Evolutionary conservation across 2,888 invertebrate genomes (phyloP).

Genomic region (Aplocera efformata): DNA sequence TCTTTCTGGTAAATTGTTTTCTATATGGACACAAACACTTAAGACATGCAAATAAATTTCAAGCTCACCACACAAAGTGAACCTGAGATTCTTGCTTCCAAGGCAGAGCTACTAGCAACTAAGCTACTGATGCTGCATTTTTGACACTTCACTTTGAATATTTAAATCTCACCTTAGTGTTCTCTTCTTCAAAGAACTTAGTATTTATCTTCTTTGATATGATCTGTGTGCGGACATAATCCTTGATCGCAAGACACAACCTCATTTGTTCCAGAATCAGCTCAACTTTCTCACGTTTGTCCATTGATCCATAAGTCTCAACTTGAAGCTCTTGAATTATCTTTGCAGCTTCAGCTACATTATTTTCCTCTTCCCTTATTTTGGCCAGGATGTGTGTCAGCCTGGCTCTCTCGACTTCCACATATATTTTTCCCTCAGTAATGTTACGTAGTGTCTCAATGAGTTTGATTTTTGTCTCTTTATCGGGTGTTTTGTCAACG

Average conservation of each 20-base stretch:
- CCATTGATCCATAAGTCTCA: conserved; percentile 99
- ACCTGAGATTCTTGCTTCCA: too few relatives aligned
- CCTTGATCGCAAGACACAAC: conserved; percentile 95
- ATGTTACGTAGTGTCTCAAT: conserved; percentile 97
- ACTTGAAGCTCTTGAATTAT: conserved; percentile 96
- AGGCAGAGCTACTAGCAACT: too few relatives aligned
- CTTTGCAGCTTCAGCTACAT: conserved; percentile 93
- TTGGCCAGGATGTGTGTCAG: conserved; percentile 94
- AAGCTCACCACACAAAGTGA: too few relatives aligned
- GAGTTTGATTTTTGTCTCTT: conserved; percentile 94
- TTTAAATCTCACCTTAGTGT: conserved; percentile 77
- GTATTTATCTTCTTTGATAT: conserved; percentile 99
- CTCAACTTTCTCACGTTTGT: conserved; percentile 97
- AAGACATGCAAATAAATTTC: too few relatives aligned
- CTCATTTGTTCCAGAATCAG: conserved; percentile 99
- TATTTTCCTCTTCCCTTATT: conserved; percentile 90
- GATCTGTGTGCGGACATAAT: conserved; percentile 98
- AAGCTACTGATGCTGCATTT: too few relatives aligned
- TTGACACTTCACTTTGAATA: too few relatives aligned
- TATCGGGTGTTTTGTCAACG: conserved; percentile 94
- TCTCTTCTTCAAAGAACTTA: conserved; percentile 96
- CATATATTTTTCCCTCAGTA: conserved; percentile 99
- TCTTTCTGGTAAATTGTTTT: too few relatives aligned
- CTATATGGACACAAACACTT: too few relatives aligned
- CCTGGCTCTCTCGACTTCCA: conserved; percentile 99